Evolutionary conservation across 2,888 invertebrate species (phyloP).

Genomic region (Escarpia spicata): DNA sequence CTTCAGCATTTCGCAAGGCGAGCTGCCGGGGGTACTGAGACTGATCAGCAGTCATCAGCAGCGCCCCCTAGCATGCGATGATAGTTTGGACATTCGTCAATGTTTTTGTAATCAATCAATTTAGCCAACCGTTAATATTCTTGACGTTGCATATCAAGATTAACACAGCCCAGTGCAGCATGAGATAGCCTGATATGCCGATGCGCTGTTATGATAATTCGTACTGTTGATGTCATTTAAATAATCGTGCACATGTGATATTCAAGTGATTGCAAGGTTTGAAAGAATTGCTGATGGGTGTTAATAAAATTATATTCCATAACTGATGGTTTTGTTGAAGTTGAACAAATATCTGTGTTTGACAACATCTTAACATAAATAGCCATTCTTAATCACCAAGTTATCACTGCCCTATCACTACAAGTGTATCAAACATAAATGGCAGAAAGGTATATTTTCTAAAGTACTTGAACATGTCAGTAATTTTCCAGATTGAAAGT

Average conservation of each 20-base stretch:
- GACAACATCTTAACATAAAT: background rate
- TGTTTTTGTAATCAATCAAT: background rate
- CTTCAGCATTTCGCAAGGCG: no score
- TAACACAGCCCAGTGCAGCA: background rate
- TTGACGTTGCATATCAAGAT: background rate
- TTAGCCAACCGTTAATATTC: background rate
- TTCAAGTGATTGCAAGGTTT: background rate
- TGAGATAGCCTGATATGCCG: background rate
- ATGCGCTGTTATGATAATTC: background rate
- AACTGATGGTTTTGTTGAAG: background rate
- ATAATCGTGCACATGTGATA: background rate
- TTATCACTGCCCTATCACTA: background rate
- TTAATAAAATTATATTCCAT: background rate
- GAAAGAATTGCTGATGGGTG: background rate
- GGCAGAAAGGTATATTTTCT: no score
- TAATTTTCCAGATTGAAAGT: no score
- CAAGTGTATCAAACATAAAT: no score
- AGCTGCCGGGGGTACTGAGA: no score
- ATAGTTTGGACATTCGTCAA: background rate
- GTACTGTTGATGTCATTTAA: background rate
- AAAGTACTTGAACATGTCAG: no score
- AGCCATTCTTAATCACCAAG: background rate
- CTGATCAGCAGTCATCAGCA: no score
- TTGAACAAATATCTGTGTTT: background rate
- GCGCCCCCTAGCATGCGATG: no score